Base-by-base conservation (phyloP, 35 echinoderm and acorn worm genomes). In the Acanthaster planci region DNA sequence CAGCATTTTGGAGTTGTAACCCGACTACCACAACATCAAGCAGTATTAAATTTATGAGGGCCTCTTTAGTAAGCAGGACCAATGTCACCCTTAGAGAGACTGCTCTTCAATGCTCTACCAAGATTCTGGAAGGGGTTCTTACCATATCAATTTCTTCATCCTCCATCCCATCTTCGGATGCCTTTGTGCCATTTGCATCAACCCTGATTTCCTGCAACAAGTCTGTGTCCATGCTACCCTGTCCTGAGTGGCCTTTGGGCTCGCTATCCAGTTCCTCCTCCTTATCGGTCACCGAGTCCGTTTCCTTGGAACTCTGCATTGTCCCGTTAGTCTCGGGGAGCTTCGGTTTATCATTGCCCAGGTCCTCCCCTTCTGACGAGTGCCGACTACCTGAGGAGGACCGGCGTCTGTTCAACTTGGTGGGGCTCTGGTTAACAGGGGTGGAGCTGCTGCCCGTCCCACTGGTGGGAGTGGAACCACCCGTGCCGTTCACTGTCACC, bases 281-380 rank as follows among this genome's bases (percentile, higher is more conserved):
- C 23, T 26, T 72, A 19, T 27, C 10, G 0, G 64, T 6, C 9
- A 27, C 64, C 12, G 42, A 47, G 42, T 47, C 42, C 12, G 42
- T 47, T 12, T 47, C 42, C 42, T 47, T 47, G 4, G 4, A 12
- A 47, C n/a, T n/a, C n/a, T n/a, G n/a, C n/a, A n/a, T n/a, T n/a
- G 42, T 6, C 19, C 64, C 9, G n/a, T 26, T n/a, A 26, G 27
- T 72, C 64, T 72, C 34, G 64, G 64, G 2, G 14, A 58, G 30
- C 67, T 37, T 64, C 1, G 23, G 15, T 52, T 90, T 90, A 37
- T 75, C 52, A 39, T 57, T 55, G 40, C 72, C 85, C 72, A 77
- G 72, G 19, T 76, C 81, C 47, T 90, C 81, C 18, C 83, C 88
- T 55, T 53, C 79, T 6, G 79, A 81, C 40, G 79, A 81, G 21